Conservation (phyloP, 2,888 invertebrate species). For the Hydroisotoma schaefferi region DNA sequence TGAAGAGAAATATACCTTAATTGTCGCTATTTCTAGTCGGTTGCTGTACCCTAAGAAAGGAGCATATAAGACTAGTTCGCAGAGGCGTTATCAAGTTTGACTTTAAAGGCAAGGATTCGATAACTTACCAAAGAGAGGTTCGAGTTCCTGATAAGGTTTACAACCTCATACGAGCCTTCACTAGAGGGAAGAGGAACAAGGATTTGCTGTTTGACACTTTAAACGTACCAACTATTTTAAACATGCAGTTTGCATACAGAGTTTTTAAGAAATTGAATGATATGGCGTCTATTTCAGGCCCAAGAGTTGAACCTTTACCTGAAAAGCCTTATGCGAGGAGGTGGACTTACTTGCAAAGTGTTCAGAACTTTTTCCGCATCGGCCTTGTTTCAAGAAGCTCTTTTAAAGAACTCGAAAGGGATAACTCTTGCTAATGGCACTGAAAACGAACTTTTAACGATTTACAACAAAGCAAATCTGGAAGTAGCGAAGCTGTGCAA, state of each 20-base stretch:
- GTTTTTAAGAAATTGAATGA: neutral
- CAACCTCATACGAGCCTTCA: neutral
- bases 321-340: neutral
- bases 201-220: neutral
- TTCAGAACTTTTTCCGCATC: slow-evolving; percentile 9
- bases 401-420: neutral
- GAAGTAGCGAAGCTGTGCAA: slow-evolving; percentile 1
- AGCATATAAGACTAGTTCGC: neutral
- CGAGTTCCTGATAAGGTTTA: neutral
- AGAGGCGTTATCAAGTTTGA: neutral
- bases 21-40: too few relatives aligned
- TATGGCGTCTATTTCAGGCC: neutral
- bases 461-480: slow-evolving; percentile 9
- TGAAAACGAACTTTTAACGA: neutral
- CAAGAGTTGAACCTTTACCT: neutral
- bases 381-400: neutral
- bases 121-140: neutral
- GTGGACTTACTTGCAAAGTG: slow-evolving; percentile 1
- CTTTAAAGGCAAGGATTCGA: slow-evolving; percentile 11
- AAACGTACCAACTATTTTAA: too few relatives aligned
- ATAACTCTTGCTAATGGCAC: neutral
- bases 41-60: slow-evolving; percentile 2
- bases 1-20: too few relatives aligned
- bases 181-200: neutral
- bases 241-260: too few relatives aligned